Evolutionary conservation across 2,888 invertebrate species (phyloP).

Genomic region (Gisinianus flammeolus): DNA sequence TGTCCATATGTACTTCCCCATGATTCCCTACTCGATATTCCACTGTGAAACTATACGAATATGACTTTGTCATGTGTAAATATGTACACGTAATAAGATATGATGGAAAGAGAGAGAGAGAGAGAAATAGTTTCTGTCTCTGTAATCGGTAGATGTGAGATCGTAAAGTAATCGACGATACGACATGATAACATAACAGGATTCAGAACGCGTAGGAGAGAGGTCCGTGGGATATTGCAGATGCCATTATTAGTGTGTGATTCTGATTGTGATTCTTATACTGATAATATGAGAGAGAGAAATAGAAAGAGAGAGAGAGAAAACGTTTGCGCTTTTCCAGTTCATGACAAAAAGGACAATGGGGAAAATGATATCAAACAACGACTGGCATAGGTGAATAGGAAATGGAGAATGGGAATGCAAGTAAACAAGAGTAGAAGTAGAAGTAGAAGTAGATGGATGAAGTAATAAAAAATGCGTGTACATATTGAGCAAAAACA

Average conservation of each 20-base stretch:
- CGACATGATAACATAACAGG: constrained; percentile 4
- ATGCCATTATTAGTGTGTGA: too few species aligned
- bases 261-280: too few species aligned
- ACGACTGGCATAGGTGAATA: background rate
- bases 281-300: too few species aligned
- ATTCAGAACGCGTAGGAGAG: background rate
- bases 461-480: too few species aligned
- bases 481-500: too few species aligned
- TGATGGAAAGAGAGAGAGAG: background rate
- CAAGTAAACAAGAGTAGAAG: too few species aligned
- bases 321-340: too few species aligned
- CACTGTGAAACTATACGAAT: background rate
- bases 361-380: background rate
- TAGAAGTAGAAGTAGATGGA: too few species aligned
- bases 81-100: background rate
- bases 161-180: constrained; percentile 10
- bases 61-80: background rate
- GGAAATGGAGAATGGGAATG: background rate
- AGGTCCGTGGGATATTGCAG: too few species aligned
- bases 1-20: background rate
- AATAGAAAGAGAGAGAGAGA: constrained; percentile 6
- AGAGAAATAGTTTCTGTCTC: background rate
- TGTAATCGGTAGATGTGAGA: background rate
- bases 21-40: too few species aligned
- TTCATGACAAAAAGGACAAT: too few species aligned